Evolutionary conservation across 2,888 invertebrate species (phyloP).

Genomic region (Mesorhabditis sp.): DNA sequence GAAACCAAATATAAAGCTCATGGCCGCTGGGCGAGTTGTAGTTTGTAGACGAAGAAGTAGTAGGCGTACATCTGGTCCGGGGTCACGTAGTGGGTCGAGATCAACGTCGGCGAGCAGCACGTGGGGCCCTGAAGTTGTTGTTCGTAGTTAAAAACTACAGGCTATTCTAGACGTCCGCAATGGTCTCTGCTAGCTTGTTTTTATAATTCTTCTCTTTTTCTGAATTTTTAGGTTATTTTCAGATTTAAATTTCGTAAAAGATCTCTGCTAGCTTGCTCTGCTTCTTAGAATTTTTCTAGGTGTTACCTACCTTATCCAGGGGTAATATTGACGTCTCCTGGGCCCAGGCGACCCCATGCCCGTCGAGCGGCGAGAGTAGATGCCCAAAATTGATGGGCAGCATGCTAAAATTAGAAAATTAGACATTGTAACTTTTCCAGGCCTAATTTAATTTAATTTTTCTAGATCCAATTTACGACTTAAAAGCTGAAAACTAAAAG

Average conservation of each 20-base stretch:
- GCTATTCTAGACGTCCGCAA: too few species aligned
- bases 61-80: neutral
- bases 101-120: neutral
- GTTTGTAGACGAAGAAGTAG: slow-evolving; percentile 5
- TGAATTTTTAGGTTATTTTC: too few species aligned
- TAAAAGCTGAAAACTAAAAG: too few species aligned
- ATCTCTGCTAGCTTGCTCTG: too few species aligned
- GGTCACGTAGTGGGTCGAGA: slow-evolving; percentile 1
- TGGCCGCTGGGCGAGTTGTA: neutral
- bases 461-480: too few species aligned
- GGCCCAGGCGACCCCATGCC: neutral
- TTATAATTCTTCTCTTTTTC: too few species aligned
- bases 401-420: neutral
- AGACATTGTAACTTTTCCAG: too few species aligned
- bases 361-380: neutral
- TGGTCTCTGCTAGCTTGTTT: too few species aligned
- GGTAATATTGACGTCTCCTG: neutral
- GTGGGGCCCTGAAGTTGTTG: neutral
- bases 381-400: neutral
- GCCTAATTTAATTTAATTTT: too few species aligned
- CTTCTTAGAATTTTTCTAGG: too few species aligned
- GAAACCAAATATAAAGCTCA: too few species aligned
- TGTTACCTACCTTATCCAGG: neutral
- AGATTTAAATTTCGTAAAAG: too few species aligned
- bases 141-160: neutral